Base-by-base conservation (phyloP, 1,140 invertebrate species). In the Anthonomus grandis region DNA sequence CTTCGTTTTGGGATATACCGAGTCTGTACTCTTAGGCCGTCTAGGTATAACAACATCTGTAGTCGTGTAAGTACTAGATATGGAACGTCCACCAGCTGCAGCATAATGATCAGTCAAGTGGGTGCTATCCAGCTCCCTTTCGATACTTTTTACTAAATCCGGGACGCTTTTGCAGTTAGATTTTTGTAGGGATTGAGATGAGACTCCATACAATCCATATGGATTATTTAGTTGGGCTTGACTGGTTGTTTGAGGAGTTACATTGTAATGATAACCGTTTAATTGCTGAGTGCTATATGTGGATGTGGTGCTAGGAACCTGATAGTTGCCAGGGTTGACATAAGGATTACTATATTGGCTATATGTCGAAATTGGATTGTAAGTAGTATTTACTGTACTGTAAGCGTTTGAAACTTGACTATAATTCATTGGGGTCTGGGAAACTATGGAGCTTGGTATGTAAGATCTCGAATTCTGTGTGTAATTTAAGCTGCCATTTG, bases 81-180 rank as follows among this genome's bases (percentile, higher is more conserved):
- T 45, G 15, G 25, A 36, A 24, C 49, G 42, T 8, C 23, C n/a
- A 12, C n/a, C 22, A 38, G 24, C 39, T 19, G 50, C 31, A 25
- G 36, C 3, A n/a, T n/a, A n/a, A 10, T 23, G 38, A 55, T 78
- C 62, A 64, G 68, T 19, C 75, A 79, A 68, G 57, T 73, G 75
- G 15, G 77, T 78, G 57, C 76, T 77, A 27, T 76, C 73, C 31
- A 90, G 67, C 66, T 88, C 84, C 57, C 81, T 80, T 72, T 87
- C 82, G 37, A 90, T 74, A 64, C 87, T 83, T 63, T 82, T 80
- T 6, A 89, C 75, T 69, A 90, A 86, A 69, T 86, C 80, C 1
- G 85, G 84, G 34, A 89, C 85, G 74, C 83, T 86, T 62, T 81
- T 77, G 4, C 81, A 63, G 12, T 23, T 47, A 1, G 55, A 15